These are phyloP conservation scores for Sepioteuthis lessoniana DNA, from an alignment of 2,888 invertebrate genomes.

Conservation along the genomic window DNA sequence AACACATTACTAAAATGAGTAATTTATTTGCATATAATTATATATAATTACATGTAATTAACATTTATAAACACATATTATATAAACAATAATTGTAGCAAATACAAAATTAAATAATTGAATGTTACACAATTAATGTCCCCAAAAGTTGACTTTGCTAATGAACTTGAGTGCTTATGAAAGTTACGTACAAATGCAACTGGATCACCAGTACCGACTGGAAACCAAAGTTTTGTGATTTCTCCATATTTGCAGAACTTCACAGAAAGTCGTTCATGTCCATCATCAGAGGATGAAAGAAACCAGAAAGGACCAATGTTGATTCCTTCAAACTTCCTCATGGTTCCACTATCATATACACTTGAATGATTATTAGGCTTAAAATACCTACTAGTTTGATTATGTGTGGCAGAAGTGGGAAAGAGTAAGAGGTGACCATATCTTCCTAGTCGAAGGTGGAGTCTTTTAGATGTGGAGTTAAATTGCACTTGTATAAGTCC, in stretches of 20 bases:
- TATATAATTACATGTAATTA: too few species aligned
- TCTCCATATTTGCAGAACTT: not conserved
- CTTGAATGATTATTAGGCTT: too few species aligned
- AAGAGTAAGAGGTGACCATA: not conserved
- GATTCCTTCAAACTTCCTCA: not conserved
- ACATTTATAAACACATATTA: too few species aligned
- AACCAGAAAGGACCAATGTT: conserved; percentile 24
- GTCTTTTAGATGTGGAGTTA: not conserved
- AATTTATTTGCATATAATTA: too few species aligned
- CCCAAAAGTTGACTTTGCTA: not conserved
- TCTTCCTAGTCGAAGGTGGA: not conserved
- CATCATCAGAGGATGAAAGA: not conserved
- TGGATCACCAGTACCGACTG: not conserved
- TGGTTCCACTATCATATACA: not conserved
- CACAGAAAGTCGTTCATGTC: not conserved
- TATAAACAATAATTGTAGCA: not conserved
- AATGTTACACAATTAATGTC: not conserved
- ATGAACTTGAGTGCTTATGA: not conserved
- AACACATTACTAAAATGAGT: too few species aligned
- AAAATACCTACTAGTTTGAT: not conserved
- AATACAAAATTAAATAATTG: not conserved
- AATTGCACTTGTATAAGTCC: not conserved
- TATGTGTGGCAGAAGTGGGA: not conserved
- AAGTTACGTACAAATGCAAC: conserved; percentile 23
- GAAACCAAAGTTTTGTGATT: conserved; percentile 35